A percentile compares a stretch with the other conserved stretches of the same genome.
These are phyloP conservation scores for Chlorospingus semifuscus DNA, from an alignment of 2,797 vertebrate genomes.

Conservation along the genomic window DNA sequence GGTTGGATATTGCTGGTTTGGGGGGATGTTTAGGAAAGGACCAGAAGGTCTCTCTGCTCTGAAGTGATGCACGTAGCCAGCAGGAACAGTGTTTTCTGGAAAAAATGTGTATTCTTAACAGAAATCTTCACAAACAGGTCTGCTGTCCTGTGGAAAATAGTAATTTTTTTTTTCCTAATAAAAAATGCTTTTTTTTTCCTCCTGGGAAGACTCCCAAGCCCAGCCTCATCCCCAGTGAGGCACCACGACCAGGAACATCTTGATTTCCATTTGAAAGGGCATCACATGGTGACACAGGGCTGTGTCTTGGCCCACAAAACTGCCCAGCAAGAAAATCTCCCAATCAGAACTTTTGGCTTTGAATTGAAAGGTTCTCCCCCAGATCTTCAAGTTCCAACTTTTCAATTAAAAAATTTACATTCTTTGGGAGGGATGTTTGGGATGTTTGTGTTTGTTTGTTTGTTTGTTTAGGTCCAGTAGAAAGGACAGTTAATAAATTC, in stretches of 20 bases:
- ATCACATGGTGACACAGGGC: accelerated
- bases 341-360: neutral
- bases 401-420: neutral
- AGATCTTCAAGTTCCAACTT: neutral
- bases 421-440: neutral
- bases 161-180: accelerated
- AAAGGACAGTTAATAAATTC: neutral
- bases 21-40: neutral
- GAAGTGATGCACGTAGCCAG: neutral
- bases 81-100: neutral
- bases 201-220: neutral
- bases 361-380: neutral
- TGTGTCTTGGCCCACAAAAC: neutral
- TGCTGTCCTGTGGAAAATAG: neutral
- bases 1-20: neutral
- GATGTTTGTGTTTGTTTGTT: neutral
- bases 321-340: neutral
- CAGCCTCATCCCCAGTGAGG: neutral
- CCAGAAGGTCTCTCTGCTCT: neutral
- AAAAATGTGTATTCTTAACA: neutral
- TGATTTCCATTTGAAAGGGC: neutral
- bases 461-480: neutral
- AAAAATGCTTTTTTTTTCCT: neutral
- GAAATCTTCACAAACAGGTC: neutral
- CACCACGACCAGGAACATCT: neutral